Percentiles rank a stretch among this genome's conserved stretches.
Evolutionary conservation across 2,797 vertebrate species (phyloP).

Genomic region (Pantherophis alleghaniensis): DNA sequence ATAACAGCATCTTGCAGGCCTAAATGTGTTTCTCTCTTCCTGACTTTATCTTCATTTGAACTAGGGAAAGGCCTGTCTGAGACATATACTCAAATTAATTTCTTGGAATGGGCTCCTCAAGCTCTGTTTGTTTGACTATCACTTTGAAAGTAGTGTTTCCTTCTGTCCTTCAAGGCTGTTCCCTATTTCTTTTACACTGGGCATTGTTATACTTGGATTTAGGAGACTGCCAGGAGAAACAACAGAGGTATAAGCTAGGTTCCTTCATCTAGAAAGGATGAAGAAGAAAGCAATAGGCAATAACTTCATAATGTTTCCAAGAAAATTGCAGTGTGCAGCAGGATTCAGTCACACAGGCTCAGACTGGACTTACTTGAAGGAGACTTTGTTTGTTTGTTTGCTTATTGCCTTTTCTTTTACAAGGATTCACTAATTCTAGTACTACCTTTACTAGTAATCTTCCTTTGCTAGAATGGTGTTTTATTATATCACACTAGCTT

Average conservation of each 20-base stretch:
- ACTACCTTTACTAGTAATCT: not conserved
- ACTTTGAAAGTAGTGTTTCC: not conserved
- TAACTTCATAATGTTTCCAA: not conserved
- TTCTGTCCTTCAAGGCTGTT: not conserved
- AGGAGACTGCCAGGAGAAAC: not conserved
- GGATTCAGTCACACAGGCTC: not conserved
- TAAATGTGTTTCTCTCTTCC: not conserved
- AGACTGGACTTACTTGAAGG: not conserved
- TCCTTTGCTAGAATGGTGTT: not conserved
- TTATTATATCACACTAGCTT: not conserved
- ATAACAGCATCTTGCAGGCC: not conserved
- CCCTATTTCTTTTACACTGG: not conserved
- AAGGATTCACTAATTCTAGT: not conserved
- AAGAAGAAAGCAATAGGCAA: not conserved
- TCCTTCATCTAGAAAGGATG: no score
- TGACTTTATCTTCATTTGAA: not conserved
- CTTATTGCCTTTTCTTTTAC: not conserved
- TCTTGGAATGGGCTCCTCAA: not conserved
- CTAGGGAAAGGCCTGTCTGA: not conserved
- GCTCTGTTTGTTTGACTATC: not conserved
- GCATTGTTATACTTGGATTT: not conserved
- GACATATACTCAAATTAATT: not conserved
- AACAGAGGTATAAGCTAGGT: not conserved
- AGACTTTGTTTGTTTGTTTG: not conserved
- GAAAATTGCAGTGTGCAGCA: not conserved